Conservation (phyloP, 2,113 vertebrate genomes). For the Micronycteris hirsuta region DNA sequence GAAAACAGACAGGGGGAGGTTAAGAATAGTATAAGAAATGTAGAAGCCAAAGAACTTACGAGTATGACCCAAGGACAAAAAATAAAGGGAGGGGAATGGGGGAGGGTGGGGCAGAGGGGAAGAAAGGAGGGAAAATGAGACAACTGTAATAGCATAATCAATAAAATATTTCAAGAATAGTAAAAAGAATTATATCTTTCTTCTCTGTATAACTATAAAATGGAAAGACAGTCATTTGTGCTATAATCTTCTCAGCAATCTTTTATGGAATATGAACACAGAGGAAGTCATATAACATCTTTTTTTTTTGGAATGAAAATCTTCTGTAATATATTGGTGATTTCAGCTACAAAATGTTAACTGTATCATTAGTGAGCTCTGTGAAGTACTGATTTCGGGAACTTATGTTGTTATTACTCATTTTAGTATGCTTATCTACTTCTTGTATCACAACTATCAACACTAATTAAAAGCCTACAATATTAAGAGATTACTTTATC, state of each 20-base stretch:
- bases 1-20: no score
- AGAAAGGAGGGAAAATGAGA: no score
- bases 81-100: no score
- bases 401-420: not conserved
- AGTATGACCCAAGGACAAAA: no score
- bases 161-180: no score
- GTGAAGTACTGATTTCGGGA: not conserved
- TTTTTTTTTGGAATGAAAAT: not conserved
- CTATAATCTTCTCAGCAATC: constrained; percentile 9
- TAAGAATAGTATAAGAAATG: no score
- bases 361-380: not conserved
- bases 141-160: no score
- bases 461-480: not conserved
- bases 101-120: no score
- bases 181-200: not conserved
- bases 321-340: not conserved
- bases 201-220: not conserved
- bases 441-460: not conserved
- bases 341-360: not conserved
- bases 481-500: not conserved
- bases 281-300: not conserved
- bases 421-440: not conserved
- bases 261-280: not conserved
- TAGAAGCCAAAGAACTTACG: no score
- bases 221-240: not conserved